Evolutionary conservation across 2,888 invertebrate genomes (phyloP).

Genomic region (Lutraria lutraria): DNA sequence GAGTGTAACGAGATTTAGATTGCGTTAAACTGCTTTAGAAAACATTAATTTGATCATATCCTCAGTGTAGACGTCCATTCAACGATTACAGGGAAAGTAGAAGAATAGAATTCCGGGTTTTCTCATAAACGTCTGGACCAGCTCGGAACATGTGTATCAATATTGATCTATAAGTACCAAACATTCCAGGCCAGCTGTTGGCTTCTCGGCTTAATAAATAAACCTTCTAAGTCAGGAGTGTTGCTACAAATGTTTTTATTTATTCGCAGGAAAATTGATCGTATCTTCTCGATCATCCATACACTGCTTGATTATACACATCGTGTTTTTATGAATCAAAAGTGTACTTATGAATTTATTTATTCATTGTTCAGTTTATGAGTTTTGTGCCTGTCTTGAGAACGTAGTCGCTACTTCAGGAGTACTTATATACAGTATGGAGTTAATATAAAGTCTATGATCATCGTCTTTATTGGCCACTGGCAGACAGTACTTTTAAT

Average conservation of each 20-base stretch:
- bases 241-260: not conserved
- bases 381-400: not conserved
- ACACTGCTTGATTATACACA: not conserved
- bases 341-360: not conserved
- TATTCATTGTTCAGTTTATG: not conserved
- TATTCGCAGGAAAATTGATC: not conserved
- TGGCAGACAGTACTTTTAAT: no score
- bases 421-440: no score
- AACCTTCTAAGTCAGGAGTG: not conserved
- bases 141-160: slow-evolving; percentile 21
- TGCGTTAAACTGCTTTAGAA: not conserved
- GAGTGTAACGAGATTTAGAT: not conserved
- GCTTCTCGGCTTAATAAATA: not conserved
- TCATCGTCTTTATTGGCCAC: no score
- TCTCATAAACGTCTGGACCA: not conserved
- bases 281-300: not conserved
- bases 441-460: no score
- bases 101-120: not conserved
- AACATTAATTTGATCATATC: not conserved
- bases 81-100: not conserved
- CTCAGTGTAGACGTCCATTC: not conserved
- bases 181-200: slow-evolving; percentile 25
- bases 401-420: no score
- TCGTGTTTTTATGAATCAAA: slow-evolving; percentile 16
- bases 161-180: slow-evolving; percentile 15